These are phyloP conservation scores for Scaptomyza pallida DNA, from an alignment of 1,140 invertebrate genomes.

Conservation along the genomic window DNA sequence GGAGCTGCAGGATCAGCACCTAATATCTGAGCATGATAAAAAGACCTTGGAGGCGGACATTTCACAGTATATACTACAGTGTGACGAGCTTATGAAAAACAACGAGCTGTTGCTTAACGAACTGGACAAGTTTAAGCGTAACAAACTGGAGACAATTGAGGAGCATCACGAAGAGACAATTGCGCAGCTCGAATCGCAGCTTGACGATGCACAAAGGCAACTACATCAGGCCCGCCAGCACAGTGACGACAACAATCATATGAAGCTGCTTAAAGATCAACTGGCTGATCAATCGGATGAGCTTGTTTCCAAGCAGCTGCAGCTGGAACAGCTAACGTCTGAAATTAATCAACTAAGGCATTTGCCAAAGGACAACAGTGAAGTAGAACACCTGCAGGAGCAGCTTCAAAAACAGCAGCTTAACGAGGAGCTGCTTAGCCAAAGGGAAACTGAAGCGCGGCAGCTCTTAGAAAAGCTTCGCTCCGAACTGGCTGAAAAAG, in stretches of 20 bases:
- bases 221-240: conserved; percentile 1
- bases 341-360: conserved; percentile 32
- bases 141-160: conserved; percentile 87
- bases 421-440: background rate
- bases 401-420: conserved; percentile 25
- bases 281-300: conserved; percentile 1
- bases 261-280: conserved; percentile 9
- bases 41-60: conserved; percentile 86
- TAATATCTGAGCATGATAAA: conserved; percentile 84
- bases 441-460: background rate
- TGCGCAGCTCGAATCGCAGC: conserved; percentile 86
- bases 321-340: conserved; percentile 67
- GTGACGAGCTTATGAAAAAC: conserved; percentile 87
- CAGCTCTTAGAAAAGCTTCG: too few species aligned
- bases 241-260: conserved; percentile 10
- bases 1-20: conserved; percentile 68
- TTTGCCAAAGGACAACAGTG: conserved; percentile 25
- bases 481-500: too few species aligned
- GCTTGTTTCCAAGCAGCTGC: conserved; percentile 12
- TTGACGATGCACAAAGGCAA: conserved; percentile 84
- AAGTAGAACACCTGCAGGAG: background rate
- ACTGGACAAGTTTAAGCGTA: conserved; percentile 86
- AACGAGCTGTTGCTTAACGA: conserved; percentile 88
- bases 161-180: conserved; percentile 88
- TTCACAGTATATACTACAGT: conserved; percentile 87